Percentiles rank a stretch among this genome's conserved stretches.
These are phyloP conservation scores for Penaeus indicus DNA, from an alignment of 1,140 invertebrate species.

Conservation along the genomic window DNA sequence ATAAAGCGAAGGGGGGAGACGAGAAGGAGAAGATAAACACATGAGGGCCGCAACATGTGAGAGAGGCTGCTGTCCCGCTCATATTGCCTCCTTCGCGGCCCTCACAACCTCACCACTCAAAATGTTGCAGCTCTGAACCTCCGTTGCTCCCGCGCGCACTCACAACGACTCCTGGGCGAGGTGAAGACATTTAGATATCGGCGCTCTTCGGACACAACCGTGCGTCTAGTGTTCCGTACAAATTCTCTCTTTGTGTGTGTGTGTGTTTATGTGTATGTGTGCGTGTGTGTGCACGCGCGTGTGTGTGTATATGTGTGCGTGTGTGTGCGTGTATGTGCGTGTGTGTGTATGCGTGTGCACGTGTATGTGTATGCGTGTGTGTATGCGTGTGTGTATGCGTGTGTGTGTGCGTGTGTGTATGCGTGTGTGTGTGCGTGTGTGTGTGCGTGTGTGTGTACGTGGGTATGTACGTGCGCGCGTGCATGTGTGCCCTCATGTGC, in stretches of 20 bases:
- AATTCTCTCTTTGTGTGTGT: too few relatives aligned
- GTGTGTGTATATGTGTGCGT: too few relatives aligned
- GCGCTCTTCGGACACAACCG: too few relatives aligned
- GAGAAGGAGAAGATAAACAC: constrained; percentile 63
- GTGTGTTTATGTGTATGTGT: too few relatives aligned
- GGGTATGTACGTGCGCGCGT: constrained; percentile 12
- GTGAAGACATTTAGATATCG: too few relatives aligned
- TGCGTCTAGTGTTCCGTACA: too few relatives aligned
- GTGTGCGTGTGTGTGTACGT: constrained; percentile 6
- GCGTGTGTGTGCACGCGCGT: too few relatives aligned
- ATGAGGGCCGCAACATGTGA: constrained; percentile 53
- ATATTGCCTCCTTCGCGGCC: constrained; percentile 34
- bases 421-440: constrained; percentile 14
- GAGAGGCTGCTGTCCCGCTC: constrained; percentile 18
- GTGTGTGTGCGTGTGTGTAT: not conserved
- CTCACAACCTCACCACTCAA: constrained; percentile 6
- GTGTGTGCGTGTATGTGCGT: too few relatives aligned
- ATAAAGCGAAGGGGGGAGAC: constrained; percentile 58
- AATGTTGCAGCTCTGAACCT: too few relatives aligned
- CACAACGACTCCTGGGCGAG: too few relatives aligned
- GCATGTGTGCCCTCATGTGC: constrained; percentile 17
- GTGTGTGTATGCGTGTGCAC: too few relatives aligned
- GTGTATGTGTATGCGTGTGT: not conserved
- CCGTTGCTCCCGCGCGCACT: too few relatives aligned
- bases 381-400: constrained; percentile 19